Percentiles rank a stretch among this genome's conserved stretches.
phyloP scores from a whole-genome alignment of 2,797 vertebrate species.

The Rhodeus uyekii region DNA sequence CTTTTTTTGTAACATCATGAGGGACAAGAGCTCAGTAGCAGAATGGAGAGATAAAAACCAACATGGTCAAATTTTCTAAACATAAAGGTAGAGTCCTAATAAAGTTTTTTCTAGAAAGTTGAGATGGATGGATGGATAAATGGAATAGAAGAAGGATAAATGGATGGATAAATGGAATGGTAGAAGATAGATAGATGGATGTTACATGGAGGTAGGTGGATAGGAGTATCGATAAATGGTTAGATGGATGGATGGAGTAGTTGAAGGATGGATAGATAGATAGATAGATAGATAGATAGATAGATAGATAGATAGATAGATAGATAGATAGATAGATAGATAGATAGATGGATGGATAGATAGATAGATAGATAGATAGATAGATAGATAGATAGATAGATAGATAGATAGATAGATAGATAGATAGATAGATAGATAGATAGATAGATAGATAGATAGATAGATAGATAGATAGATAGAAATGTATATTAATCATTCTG shows the following conservation, averaged over 20 bases:
- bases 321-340: neutral
- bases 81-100: neutral
- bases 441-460: neutral
- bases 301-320: neutral
- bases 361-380: neutral
- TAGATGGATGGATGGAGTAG: neutral
- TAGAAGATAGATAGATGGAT: neutral
- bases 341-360: neutral
- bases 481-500: too few species aligned
- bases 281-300: neutral
- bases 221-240: neutral
- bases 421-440: accelerated
- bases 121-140: neutral
- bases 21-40: conserved; percentile 24
- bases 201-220: neutral
- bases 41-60: conserved; percentile 37
- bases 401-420: neutral
- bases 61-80: conserved; percentile 31
- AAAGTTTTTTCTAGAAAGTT: neutral
- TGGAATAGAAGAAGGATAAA: too few species aligned
- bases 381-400: neutral
- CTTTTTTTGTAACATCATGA: conserved; percentile 30
- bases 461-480: too few species aligned
- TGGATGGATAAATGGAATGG: neutral
- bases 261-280: neutral